Evolutionary conservation across 2,113 vertebrate species (phyloP).

Genomic region (Stigmatopora nigra): DNA sequence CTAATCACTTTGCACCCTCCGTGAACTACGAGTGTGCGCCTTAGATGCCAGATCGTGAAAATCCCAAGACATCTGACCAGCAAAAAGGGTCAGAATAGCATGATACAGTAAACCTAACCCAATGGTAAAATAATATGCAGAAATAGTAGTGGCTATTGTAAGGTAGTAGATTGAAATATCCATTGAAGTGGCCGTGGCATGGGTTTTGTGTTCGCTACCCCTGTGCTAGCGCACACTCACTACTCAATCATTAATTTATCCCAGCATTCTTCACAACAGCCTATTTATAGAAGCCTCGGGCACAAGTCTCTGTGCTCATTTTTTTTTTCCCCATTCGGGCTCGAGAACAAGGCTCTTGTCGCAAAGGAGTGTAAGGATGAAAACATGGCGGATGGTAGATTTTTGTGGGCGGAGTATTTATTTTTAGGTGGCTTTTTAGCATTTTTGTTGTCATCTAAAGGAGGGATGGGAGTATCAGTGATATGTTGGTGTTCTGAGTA

Average conservation of each 20-base stretch:
- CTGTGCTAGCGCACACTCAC: constrained; percentile 8
- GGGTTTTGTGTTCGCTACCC: not conserved
- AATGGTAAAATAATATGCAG: no score
- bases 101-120: no score
- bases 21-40: not conserved
- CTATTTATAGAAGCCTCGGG: constrained; percentile 64
- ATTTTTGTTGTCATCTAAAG: not conserved
- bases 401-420: not conserved
- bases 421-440: not conserved
- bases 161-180: not conserved
- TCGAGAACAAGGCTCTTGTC: constrained; percentile 11
- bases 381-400: not conserved
- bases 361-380: not conserved
- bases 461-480: not conserved
- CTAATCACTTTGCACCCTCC: constrained; percentile 2
- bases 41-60: not conserved
- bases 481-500: not conserved
- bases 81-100: not conserved
- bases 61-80: not conserved
- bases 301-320: constrained; percentile 14
- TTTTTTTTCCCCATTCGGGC: constrained; percentile 29
- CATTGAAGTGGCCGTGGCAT: not conserved
- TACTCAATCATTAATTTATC: constrained; percentile 65
- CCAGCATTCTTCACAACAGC: constrained; percentile 41
- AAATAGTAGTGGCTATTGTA: not conserved